Evolutionary conservation across 1,140 invertebrate species (phyloP).

Genomic region (Homarus americanus): DNA sequence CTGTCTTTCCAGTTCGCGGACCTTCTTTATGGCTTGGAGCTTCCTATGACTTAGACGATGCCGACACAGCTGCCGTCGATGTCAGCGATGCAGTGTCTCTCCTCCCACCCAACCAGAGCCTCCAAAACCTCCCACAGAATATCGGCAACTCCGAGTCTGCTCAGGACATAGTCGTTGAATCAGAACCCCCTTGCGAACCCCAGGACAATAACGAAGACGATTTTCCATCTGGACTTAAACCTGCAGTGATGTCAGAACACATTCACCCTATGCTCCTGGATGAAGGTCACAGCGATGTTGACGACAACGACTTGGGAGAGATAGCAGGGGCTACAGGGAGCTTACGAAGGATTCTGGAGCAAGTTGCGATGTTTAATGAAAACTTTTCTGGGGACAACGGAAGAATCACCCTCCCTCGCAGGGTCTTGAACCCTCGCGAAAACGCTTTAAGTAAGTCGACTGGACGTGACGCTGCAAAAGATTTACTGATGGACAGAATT

Average conservation of each 20-base stretch:
- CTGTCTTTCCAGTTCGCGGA: slow-evolving; percentile 26
- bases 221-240: background rate
- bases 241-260: background rate
- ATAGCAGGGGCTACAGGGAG: background rate
- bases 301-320: background rate
- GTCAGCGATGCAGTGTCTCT: background rate
- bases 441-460: background rate
- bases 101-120: no score
- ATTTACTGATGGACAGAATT: background rate
- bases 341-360: background rate
- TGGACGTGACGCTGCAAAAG: background rate
- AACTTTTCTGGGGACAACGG: background rate
- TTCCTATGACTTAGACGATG: slow-evolving; percentile 12
- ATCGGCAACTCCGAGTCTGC: background rate
- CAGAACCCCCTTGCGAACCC: background rate
- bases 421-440: background rate
- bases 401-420: background rate
- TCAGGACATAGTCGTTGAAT: background rate
- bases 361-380: slow-evolving; percentile 5
- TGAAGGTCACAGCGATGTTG: background rate
- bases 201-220: background rate
- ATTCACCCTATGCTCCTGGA: background rate
- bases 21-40: slow-evolving; percentile 43
- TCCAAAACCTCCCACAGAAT: background rate
- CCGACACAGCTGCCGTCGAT: background rate